Evolutionary conservation across 2,888 invertebrate species (phyloP).

Genomic region (Horisme vitalbata): DNA sequence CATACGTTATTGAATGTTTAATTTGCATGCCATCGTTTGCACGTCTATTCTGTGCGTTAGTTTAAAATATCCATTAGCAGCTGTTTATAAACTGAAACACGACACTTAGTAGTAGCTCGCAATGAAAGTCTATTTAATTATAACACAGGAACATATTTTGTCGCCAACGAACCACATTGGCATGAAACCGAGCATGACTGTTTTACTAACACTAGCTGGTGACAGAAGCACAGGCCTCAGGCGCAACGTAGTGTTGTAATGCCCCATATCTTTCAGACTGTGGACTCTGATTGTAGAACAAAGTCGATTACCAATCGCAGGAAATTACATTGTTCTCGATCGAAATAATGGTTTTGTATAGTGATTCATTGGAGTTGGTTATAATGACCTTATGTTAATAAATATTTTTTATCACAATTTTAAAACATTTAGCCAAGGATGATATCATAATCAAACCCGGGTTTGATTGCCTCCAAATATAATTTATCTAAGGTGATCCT

Average conservation of each 20-base stretch:
- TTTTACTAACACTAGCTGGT: background rate
- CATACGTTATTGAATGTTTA: constrained; percentile 6
- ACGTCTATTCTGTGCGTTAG: too few species aligned
- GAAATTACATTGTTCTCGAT: constrained; percentile 14
- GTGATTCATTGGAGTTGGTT: constrained; percentile 10
- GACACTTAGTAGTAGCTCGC: background rate
- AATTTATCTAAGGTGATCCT: background rate
- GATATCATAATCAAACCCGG: background rate
- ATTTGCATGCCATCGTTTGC: background rate
- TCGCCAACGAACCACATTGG: constrained; percentile 1
- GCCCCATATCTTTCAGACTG: constrained; percentile 17
- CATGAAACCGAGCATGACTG: constrained; percentile 8
- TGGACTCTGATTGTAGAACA: constrained; percentile 9
- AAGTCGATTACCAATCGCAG: constrained; percentile 12
- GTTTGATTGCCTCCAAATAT: background rate
- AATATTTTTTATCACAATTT: background rate
- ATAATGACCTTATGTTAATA: constrained; percentile 10
- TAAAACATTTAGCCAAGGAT: background rate
- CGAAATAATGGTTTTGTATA: constrained; percentile 1
- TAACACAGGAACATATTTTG: background rate
- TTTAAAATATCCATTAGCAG: constrained; percentile 13
- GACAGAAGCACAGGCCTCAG: background rate
- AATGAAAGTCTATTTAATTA: constrained; percentile 7
- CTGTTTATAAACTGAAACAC: constrained; percentile 7
- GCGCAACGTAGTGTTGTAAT: constrained; percentile 1